Base-by-base conservation (phyloP, 2,888 invertebrate species). In the Eupithecia inturbata region DNA sequence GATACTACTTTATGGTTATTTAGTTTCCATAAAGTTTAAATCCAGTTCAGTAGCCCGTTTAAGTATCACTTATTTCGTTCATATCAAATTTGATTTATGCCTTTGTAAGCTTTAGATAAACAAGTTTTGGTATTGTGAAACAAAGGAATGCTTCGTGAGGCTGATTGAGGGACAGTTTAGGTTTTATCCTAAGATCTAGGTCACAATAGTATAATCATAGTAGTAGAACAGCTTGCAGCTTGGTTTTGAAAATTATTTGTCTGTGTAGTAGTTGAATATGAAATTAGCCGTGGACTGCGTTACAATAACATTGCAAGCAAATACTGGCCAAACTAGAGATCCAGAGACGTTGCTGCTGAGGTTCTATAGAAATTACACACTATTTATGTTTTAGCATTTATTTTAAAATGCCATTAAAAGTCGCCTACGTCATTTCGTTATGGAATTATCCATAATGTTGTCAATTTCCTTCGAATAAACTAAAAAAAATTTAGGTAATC, bases 81-180 rank as follows among this genome's bases (percentile, higher is more conserved):
- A 67, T 60, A 73, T 62, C 70, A 68, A 66, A 60, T 71, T 68
- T 76, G 74, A 76, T 76, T 74, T 76, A 78, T 76, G 66, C 72
- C 71, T 76, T 75, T 73, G 70, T 75, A 78, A 78, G 79, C 81
- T 76, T 76, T 67, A 80, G 79, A 81, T 80, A 77, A 78, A 77
- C 72, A 75, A 72, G 78, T 80, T 83, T 74, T 19, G 78, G 82
- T 81, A 75, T 78, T 77, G 71, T 73, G 70, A 83, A 85, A 89
- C 88, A 89, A 89, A 88, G 88, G 86, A 86, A 84, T 88, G 84
- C 82, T 75, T 81, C 74, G 71, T 74, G 78, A 85, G 88, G 87
- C 84, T 87, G 88, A 89, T 89, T 87, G 86, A 85, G 86, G 82
- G 86, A 86, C 87, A 85, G 83, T 87, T 85, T 85, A 84, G 82